A percentile compares a stretch with the other conserved stretches of the same genome.
Conservation (phyloP, 92 coral and sea anemone species). For the Pocillopora grandis region DNA sequence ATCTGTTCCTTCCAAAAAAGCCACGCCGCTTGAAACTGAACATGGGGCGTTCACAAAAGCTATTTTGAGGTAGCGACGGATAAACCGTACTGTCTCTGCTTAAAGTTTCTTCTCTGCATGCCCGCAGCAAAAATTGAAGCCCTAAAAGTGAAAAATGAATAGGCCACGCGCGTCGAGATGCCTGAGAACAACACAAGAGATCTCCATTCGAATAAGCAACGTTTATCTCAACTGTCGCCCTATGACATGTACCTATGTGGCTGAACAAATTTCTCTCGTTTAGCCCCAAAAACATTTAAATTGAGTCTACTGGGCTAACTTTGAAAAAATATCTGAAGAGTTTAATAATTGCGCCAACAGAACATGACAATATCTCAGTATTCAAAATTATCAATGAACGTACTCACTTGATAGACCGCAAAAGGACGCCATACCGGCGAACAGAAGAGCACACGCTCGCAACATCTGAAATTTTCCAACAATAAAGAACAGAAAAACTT, state of each 20-base stretch:
- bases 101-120: neutral
- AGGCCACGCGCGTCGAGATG: no score
- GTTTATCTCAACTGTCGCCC: constrained; percentile 1
- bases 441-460: neutral
- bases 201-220: neutral
- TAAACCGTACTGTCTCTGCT: neutral
- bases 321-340: neutral
- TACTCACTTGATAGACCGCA: constrained; percentile 39
- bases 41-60: constrained; percentile 26
- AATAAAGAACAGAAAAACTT: neutral
- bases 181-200: neutral
- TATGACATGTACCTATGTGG: neutral
- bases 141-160: neutral
- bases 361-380: neutral
- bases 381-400: neutral
- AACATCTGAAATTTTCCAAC: constrained; percentile 4
- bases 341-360: neutral
- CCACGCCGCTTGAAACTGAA: neutral
- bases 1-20: neutral
- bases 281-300: neutral
- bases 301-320: neutral
- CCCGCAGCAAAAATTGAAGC: no score
- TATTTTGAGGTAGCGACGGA: neutral
- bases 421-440: constrained; percentile 24
- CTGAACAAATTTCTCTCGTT: neutral